phyloP scores from a whole-genome alignment of 2,113 vertebrate species.

The Gymnorhina tibicen region DNA sequence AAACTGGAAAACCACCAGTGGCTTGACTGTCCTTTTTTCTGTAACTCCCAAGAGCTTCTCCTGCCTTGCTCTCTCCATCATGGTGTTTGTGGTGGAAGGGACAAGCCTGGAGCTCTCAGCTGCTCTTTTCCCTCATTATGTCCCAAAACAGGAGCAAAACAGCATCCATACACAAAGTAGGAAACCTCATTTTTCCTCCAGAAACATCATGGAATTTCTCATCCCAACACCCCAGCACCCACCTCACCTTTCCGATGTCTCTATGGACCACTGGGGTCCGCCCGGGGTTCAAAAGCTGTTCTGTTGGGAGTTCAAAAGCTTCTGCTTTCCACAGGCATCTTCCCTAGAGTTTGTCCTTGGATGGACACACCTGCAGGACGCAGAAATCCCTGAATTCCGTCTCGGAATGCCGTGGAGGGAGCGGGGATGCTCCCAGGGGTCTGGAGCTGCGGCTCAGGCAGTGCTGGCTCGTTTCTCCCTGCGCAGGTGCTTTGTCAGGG shows the following conservation, averaged over 20 bases:
- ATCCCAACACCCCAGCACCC: background rate
- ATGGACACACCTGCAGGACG: background rate
- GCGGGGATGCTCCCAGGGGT: background rate
- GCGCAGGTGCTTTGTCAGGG: background rate
- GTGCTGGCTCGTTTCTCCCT: background rate
- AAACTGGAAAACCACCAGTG: background rate
- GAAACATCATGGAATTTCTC: fast-evolving
- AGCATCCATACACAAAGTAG: background rate
- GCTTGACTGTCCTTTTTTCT: background rate
- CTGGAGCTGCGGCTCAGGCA: fast-evolving
- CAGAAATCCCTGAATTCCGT: background rate
- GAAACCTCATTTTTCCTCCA: background rate
- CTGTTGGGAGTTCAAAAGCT: background rate
- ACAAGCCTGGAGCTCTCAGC: background rate
- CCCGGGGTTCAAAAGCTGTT: background rate
- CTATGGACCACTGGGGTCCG: fast-evolving
- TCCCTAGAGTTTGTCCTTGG: background rate
- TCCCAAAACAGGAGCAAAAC: background rate
- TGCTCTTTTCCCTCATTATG: background rate
- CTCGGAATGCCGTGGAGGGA: fast-evolving
- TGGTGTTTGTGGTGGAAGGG: background rate
- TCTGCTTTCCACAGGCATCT: fast-evolving
- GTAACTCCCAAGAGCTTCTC: background rate
- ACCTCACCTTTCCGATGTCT: background rate
- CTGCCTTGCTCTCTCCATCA: background rate